Percentiles rank a stretch among this genome's conserved stretches.
These are phyloP conservation scores for Vidua chalybeata DNA, from an alignment of 2,113 vertebrate genomes.

Conservation along the genomic window DNA sequence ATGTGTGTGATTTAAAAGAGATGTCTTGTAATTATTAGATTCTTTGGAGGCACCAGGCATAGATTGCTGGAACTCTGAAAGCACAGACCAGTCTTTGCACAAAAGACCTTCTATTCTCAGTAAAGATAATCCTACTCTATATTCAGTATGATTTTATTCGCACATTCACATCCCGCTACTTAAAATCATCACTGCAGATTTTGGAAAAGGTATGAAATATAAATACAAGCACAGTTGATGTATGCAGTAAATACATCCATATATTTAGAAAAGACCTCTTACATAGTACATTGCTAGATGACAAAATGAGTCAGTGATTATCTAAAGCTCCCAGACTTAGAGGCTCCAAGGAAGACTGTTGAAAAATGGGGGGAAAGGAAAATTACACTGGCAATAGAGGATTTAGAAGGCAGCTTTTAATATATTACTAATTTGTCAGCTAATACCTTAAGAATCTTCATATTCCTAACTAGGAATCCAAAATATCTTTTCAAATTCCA, in stretches of 20 bases:
- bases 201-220: constrained; percentile 26
- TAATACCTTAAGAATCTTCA: not conserved
- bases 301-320: constrained; percentile 28
- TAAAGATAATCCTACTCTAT: not conserved
- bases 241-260: constrained; percentile 11
- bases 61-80: not conserved
- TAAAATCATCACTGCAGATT: not conserved
- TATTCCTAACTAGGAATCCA: not conserved
- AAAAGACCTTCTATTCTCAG: constrained; percentile 17
- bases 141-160: constrained; percentile 14
- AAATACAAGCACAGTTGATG: not conserved
- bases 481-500: not conserved
- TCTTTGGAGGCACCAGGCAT: not conserved
- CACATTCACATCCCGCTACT: not conserved
- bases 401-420: not conserved
- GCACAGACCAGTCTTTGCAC: not conserved
- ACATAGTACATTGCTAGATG: constrained; percentile 2
- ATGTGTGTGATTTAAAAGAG: not conserved
- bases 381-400: not conserved
- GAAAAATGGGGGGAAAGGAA: not conserved
- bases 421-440: not conserved
- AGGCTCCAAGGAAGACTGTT: not conserved
- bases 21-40: not conserved
- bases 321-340: not conserved
- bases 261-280: constrained; percentile 30